Conservation (phyloP, 2,797 vertebrate species). For the Hippocampus kuda region DNA sequence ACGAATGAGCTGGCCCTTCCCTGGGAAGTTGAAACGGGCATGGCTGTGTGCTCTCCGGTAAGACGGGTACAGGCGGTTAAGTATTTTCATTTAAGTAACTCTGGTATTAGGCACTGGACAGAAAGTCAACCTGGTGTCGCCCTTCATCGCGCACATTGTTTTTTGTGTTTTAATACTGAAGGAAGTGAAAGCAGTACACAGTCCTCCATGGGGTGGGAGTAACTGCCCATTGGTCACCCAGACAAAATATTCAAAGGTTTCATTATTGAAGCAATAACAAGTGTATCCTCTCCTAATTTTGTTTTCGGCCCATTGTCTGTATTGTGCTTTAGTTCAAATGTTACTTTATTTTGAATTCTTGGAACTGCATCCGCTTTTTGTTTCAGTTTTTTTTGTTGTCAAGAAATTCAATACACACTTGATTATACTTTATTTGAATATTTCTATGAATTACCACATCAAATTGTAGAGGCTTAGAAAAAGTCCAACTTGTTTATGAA, state of each 20-base stretch:
- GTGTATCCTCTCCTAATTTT: slow-evolving; percentile 36
- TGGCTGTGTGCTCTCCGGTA: slow-evolving; percentile 36
- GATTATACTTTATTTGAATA: slow-evolving; percentile 20
- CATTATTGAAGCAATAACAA: slow-evolving; percentile 64
- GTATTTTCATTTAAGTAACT: slow-evolving; percentile 18
- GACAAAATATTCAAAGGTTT: slow-evolving; percentile 28
- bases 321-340: slow-evolving; percentile 24
- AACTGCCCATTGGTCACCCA: slow-evolving; percentile 13
- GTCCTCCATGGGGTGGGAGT: background rate
- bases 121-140: slow-evolving; percentile 1
- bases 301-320: slow-evolving; percentile 21
- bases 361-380: slow-evolving; percentile 7
- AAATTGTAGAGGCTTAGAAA: background rate
- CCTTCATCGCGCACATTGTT: background rate
- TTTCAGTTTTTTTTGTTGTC: slow-evolving; percentile 14
- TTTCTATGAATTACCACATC: background rate
- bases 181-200: background rate
- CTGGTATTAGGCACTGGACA: background rate
- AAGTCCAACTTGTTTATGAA: background rate
- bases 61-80: slow-evolving; percentile 7
- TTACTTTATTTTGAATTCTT: slow-evolving; percentile 35
- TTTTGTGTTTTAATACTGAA: background rate
- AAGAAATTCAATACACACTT: slow-evolving; percentile 19
- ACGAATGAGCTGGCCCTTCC: slow-evolving; percentile 29
- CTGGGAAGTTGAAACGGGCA: slow-evolving; percentile 7